These are phyloP conservation scores for Drosophila limbata DNA, from an alignment of 2,888 invertebrate species.

Conservation along the genomic window DNA sequence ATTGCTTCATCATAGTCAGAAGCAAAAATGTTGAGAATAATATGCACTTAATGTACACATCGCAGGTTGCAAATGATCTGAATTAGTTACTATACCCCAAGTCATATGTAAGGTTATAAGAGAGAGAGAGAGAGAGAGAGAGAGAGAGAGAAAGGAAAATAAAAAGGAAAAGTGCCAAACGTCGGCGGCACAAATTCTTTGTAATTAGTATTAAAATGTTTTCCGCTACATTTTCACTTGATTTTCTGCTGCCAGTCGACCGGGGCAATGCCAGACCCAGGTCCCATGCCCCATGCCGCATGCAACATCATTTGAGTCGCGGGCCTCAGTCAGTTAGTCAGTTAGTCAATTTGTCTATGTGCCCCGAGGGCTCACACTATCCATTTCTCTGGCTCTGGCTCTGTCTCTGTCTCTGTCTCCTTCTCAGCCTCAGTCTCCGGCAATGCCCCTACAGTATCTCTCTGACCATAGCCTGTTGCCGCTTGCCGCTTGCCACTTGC, in stretches of 20 bases:
- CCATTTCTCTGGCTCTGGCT: conserved; percentile 8
- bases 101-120: conserved; percentile 25
- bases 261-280: conserved; percentile 24
- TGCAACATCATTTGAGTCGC: conserved; percentile 13
- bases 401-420: neutral
- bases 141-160: conserved; percentile 15
- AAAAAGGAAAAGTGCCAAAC: conserved; percentile 67
- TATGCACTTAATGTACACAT: neutral
- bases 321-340: conserved; percentile 61
- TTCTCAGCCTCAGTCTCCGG: conserved; percentile 5
- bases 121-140: conserved; percentile 4
- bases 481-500: conserved; percentile 8
- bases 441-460: conserved; percentile 12
- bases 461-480: conserved; percentile 28
- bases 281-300: conserved; percentile 15
- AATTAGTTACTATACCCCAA: conserved; percentile 17
- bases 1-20: neutral
- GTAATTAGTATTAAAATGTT: conserved; percentile 82
- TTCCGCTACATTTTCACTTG: conserved; percentile 81
- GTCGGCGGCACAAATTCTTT: conserved; percentile 80
- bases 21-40: neutral
- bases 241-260: conserved; percentile 59
- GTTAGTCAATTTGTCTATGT: conserved; percentile 79
- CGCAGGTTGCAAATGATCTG: neutral
- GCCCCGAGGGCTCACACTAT: conserved; percentile 61